Conservation (phyloP, 2,113 vertebrate genomes). For the Ophthalmolycus amberensis region DNA sequence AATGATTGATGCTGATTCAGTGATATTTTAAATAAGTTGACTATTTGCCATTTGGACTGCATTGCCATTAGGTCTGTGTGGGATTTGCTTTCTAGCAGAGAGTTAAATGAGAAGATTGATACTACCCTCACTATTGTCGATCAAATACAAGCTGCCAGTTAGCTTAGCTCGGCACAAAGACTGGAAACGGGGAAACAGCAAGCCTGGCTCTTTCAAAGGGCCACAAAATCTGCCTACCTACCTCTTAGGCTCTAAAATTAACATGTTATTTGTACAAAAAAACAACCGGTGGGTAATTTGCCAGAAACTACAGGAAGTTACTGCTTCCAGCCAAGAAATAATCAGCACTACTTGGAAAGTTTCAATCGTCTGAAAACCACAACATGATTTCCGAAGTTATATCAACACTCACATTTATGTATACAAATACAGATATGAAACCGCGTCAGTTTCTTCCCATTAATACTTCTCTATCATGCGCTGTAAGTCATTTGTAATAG, state of each 20-base stretch:
- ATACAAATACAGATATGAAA: conserved; percentile 38
- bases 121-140: too few species aligned
- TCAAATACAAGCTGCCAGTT: not conserved
- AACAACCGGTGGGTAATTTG: not conserved
- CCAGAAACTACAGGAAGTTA: not conserved
- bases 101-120: not conserved
- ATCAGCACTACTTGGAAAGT: not conserved
- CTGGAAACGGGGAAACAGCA: not conserved
- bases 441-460: conserved; percentile 7
- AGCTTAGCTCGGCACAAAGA: not conserved
- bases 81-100: not conserved
- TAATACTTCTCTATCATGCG: conserved; percentile 7
- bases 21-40: conserved; percentile 6
- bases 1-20: conserved; percentile 1
- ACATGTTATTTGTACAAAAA: not conserved
- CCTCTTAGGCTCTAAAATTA: not conserved
- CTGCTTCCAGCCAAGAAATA: not conserved
- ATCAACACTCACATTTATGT: conserved; percentile 37
- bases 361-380: not conserved
- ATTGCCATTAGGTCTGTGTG: not conserved
- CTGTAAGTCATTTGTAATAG: conserved; percentile 36
- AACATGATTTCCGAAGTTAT: conserved; percentile 20
- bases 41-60: conserved; percentile 21
- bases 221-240: not conserved
- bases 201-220: not conserved